Conservation (phyloP, 1,140 invertebrate species). For the Papilio polytes region DNA sequence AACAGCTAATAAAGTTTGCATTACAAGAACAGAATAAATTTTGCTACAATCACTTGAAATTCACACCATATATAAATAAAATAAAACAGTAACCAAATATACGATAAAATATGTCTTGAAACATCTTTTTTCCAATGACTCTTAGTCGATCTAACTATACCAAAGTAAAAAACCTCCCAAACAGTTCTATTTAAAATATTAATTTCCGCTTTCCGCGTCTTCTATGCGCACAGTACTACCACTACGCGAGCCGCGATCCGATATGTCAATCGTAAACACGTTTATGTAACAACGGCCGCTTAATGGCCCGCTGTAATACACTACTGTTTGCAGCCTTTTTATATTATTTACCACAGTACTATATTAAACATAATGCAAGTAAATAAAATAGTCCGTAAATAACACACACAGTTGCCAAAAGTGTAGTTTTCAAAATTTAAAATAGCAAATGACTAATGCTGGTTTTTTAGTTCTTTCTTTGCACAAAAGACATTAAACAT, state of each 20-base stretch:
- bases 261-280: conserved; percentile 36
- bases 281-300: conserved; percentile 21
- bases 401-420: background rate
- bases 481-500: background rate
- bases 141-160: too few relatives aligned
- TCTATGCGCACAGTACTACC: background rate
- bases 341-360: background rate
- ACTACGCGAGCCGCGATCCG: conserved; percentile 21
- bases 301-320: conserved; percentile 8
- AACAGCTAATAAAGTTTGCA: background rate
- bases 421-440: background rate
- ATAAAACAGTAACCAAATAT: too few relatives aligned
- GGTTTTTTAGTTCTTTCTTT: background rate
- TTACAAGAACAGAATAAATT: background rate
- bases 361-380: background rate
- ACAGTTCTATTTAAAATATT: background rate
- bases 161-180: too few relatives aligned
- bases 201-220: background rate
- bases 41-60: background rate
- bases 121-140: too few relatives aligned
- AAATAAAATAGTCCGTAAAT: background rate
- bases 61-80: too few relatives aligned
- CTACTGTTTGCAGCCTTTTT: background rate
- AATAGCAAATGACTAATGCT: background rate
- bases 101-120: too few relatives aligned